Conservation (phyloP, 2,797 vertebrate species). For the Dipus sagitta region DNA sequence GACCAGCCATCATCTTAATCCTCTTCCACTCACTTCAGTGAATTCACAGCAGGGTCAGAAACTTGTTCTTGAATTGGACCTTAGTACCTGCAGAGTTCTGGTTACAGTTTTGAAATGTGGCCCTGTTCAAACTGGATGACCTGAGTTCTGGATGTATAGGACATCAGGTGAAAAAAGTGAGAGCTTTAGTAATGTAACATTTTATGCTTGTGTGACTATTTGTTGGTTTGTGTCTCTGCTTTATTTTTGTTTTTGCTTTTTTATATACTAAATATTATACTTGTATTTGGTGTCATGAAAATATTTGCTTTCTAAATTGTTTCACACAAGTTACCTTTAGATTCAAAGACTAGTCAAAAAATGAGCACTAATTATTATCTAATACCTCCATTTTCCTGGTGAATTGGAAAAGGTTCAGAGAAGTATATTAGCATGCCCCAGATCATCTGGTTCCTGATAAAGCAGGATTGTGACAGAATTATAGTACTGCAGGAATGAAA, state of each 20-base stretch:
- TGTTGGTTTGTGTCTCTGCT: neutral
- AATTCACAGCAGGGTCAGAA: neutral
- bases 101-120: slow-evolving; percentile 12
- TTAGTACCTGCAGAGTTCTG: neutral
- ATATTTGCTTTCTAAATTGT: slow-evolving; percentile 37
- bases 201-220: neutral
- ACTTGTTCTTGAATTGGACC: neutral
- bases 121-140: neutral
- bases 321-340: slow-evolving; percentile 26
- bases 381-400: slow-evolving; percentile 25
- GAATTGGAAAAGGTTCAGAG: neutral
- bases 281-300: neutral
- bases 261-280: neutral
- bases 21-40: neutral
- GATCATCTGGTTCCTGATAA: neutral
- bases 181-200: neutral
- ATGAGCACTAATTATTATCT: neutral
- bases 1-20: neutral
- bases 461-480: neutral
- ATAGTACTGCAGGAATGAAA: neutral
- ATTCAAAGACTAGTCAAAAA: neutral
- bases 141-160: neutral
- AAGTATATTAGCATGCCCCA: neutral
- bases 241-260: neutral
- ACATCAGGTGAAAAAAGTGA: neutral